A percentile compares a stretch with the other conserved stretches of the same genome.
Conservation (phyloP, 2,113 vertebrate species). For the Nanorana parkeri region DNA sequence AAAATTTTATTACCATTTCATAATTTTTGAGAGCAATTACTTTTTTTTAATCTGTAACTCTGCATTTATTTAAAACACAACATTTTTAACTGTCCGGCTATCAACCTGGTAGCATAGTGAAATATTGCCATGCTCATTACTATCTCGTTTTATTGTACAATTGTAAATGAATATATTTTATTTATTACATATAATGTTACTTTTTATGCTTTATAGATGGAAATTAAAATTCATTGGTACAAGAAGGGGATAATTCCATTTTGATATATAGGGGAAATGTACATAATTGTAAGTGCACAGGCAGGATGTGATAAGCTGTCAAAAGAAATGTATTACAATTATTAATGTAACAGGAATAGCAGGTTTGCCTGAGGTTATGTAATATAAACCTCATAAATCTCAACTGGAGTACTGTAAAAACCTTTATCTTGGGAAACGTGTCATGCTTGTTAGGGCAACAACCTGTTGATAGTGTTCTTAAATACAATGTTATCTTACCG, state of each 20-base stretch:
- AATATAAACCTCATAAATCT: slow-evolving; percentile 40
- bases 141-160: too few relatives aligned
- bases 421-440: neutral
- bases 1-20: too few relatives aligned
- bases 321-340: slow-evolving; percentile 39
- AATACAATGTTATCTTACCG: neutral
- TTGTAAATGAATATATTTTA: too few relatives aligned
- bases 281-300: slow-evolving; percentile 14
- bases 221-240: neutral
- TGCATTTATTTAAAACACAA: too few relatives aligned
- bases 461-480: neutral
- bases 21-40: too few relatives aligned
- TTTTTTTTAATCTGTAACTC: too few relatives aligned
- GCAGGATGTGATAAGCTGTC: slow-evolving; percentile 33
- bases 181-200: too few relatives aligned
- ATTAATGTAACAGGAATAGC: slow-evolving; percentile 13
- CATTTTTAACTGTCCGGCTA: too few relatives aligned
- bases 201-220: neutral
- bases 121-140: too few relatives aligned
- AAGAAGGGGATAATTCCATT: neutral
- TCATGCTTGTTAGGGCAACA: slow-evolving; percentile 9
- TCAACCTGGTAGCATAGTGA: too few relatives aligned
- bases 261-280: neutral
- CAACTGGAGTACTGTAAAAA: neutral
- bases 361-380: slow-evolving; percentile 25